Evolutionary conservation across 2,888 invertebrate species (phyloP), one percentile per base, ranked within the genome.

Genomic region (Papilio gigon): DNA sequence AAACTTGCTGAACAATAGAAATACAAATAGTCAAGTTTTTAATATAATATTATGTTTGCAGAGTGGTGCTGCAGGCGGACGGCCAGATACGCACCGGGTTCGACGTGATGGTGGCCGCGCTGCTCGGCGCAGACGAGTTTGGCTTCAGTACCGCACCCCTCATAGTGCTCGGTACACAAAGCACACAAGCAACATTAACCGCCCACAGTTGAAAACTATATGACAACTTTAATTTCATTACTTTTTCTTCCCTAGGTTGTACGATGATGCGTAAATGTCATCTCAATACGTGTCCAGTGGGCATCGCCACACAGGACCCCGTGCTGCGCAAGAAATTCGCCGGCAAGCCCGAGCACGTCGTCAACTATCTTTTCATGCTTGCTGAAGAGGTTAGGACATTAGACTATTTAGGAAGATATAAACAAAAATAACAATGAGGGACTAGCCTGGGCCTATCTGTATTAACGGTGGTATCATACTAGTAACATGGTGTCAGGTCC

Each of bases 261-360:
- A 99, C 99, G 0, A 99, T 99, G 99, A 99, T 99, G 99, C 94
- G 99, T 69, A 99, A 99, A 86, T 99, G 99, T 81, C 99, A 99
- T 87, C 92, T 99, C 77, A 99, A 99, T 90, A 99, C 99, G 8
- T 99, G 99, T 76, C 99, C 99, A 0, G 99, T 99, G 71, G 99
- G 99, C 71, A 97, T 99, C 80, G 99, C 99, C 1, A 99, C 99
- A 0, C 99, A 99, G 89, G 99, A 99, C 92, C 99, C 99, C 0
- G 94, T 96, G 14, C 93, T 99, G 61, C 93, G 99, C 30, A 97
- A 97, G 86, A 99, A 99, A 88, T 99, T 99, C 89, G 96, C 97
- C 50, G 99, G 99, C 50, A 97, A 98, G 82, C 99, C 99, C 0
- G 99, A 99, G 83, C 97, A 99, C 84, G 98, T 99, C 44, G 94